Conservation (phyloP, 2,113 vertebrate genomes). For the Lepisosteus osseus region DNA sequence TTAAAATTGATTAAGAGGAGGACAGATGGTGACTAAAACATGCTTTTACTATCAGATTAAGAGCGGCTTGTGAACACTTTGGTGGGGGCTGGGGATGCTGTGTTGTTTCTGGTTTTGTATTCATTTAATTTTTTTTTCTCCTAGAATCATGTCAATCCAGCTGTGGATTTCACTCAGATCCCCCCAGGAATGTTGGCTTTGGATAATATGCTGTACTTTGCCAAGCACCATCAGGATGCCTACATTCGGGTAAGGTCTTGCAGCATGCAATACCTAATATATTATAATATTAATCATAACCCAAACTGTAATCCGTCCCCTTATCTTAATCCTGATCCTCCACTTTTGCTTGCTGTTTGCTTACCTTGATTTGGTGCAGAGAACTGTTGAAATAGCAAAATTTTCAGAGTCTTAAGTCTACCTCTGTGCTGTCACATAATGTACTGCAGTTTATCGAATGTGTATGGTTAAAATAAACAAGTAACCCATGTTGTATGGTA, state of each 20-base stretch:
- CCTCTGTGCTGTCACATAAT: no score
- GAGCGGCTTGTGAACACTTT: neutral
- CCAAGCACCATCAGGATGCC: constrained; percentile 90
- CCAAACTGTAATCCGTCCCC: no score
- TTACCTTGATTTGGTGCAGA: no score
- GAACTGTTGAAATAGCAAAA: no score
- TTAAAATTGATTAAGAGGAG: constrained; percentile 10
- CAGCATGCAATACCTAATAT: no score
- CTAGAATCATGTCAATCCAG: constrained; percentile 97
- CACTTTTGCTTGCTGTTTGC: no score
- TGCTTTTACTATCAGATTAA: constrained; percentile 13
- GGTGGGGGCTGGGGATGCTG: neutral
- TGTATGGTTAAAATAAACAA: no score
- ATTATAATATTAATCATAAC: no score
- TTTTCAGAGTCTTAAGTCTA: no score
- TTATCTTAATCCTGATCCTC: no score
- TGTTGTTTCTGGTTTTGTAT: neutral
- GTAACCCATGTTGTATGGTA: no score
- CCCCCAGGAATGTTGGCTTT: constrained; percentile 96
- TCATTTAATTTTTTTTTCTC: constrained; percentile 7
- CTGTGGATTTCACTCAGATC: constrained; percentile 96
- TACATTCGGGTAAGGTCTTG: constrained; percentile 85
- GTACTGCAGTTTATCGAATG: no score
- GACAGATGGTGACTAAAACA: constrained; percentile 8
- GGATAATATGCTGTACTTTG: constrained; percentile 97